Conservation (phyloP, 2,797 vertebrate genomes). For the Hypotaenidia philippensis region DNA sequence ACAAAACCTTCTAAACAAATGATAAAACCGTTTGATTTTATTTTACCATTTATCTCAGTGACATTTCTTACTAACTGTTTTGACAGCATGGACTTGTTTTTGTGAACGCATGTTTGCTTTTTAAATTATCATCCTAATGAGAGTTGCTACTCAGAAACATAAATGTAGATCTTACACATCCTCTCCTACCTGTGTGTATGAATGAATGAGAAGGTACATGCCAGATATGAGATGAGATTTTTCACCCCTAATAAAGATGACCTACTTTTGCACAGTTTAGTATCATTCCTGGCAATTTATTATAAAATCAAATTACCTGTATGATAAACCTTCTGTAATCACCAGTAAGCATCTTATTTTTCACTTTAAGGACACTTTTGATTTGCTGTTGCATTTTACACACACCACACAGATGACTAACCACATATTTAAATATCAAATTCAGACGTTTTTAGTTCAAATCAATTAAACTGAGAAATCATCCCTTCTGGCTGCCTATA, state of each 20-base stretch:
- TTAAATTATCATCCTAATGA: neutral
- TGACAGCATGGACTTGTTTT: neutral
- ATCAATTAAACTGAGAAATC: conserved; percentile 78
- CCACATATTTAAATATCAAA: conserved; percentile 78
- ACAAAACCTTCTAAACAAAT: neutral
- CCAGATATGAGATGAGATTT: neutral
- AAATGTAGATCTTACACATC: neutral
- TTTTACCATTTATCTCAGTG: neutral
- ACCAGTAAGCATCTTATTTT: conserved; percentile 44
- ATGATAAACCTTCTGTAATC: conserved; percentile 43
- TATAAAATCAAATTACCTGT: conserved; percentile 54
- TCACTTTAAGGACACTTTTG: conserved; percentile 26
- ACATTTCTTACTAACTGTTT: neutral
- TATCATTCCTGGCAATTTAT: neutral
- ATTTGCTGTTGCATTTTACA: conserved; percentile 51
- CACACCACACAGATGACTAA: conserved; percentile 55
- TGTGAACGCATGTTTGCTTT: neutral
- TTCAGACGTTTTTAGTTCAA: conserved; percentile 78
- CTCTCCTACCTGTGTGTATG: neutral
- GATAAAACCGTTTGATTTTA: neutral
- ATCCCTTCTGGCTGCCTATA: conserved; percentile 73
- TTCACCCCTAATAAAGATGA: neutral
- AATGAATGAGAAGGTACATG: neutral
- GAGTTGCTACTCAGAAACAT: neutral
- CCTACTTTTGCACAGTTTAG: neutral